Evolutionary conservation across 2,113 vertebrate species (phyloP), one percentile per base, ranked within the genome.

Genomic region (Heteronetta atricapilla): DNA sequence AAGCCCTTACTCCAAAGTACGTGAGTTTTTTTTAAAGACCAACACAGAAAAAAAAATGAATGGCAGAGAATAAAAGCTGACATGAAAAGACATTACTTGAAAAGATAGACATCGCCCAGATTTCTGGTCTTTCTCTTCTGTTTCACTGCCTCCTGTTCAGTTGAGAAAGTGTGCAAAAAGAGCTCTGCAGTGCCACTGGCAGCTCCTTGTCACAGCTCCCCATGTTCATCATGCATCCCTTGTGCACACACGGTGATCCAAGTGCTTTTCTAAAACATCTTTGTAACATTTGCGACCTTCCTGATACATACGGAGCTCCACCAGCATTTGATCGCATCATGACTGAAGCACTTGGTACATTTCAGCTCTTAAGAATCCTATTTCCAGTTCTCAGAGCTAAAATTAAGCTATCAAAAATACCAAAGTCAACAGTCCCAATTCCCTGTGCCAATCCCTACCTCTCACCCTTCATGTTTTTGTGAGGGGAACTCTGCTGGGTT

Each of bases 281-380:
- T 4, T 56, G 2, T 0, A 38, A 36, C 36, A 15, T 5, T 0
- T 17, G 38, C 31, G 80, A 69, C 72, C 67, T 62, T 66, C n/a
- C n/a, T 52, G 63, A 13, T 55, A 19, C 55, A 25, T 58, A 34
- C 28, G 15, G 46, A 59, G 72, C 72, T 33, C 28, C 59, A 25
- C 31, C 46, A 44, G 15, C 70, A 4, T 8, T 14, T 34, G 22
- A 22, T n/a, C 18, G 64, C 62, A 9, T 38, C 7, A 0, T 3
- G 17, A 6, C 81, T 33, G 58, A 67, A 75, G 8, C 25, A 14
- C 5, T 2, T 0, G 1, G 38, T 13, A 13, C 8, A 1, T 85
- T 67, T 73, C 44, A 3, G 29, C 72, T 11, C 4, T 73, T 42
- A 5, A 50, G 38, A 70, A 55, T 28, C 48, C 60, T 11, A n/a